Base-by-base conservation (phyloP, 2,888 invertebrate genomes). In the Caenorhabditis parvicauda region DNA sequence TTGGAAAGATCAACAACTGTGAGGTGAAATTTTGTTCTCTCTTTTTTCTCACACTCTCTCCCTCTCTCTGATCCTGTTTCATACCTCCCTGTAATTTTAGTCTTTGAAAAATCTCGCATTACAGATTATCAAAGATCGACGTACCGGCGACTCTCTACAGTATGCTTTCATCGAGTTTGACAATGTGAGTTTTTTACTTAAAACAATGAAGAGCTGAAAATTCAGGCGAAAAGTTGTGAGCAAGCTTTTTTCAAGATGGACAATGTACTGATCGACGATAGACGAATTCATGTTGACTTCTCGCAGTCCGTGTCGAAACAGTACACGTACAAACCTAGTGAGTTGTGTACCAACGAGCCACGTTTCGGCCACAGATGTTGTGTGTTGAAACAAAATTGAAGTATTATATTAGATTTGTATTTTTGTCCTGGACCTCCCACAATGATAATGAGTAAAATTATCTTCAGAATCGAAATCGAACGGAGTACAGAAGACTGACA, bases 201-300 rank as follows among this genome's bases (percentile, higher is more conserved):
- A 6, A 27, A 6, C 7, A 46, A 17, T 7, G 3, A 43, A 24
- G 28, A 4, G 24, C 19, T 44, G 47, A 35, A 25, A 54, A 66
- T 77, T 44, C 65, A 84, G 82, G 74, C 81, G 47, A 82, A 85
- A 67, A 81, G 83, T 50, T 98, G 98, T 84, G 98, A 98, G 84
- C 90, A 90, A 74, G 98, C 98, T 0, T 99, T 91, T 83, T 94
- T 98, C 80, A 98, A 98, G 85, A 99, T 98, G 98, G 96, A 96
- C 82, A 99, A 99, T 85, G 96, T 98, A 0, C 85, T 98, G 5
- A 98, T 99, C 75, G 98, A 99, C 84, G 98, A 99, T 82, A 86
- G 98, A 25, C 86, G 98, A 66, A 98, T 99, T 78, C 98, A 98
- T 84, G 98, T 99, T 0, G 98, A 99, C 83, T 99, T 99, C 84